Percentiles rank a stretch among this genome's conserved stretches.
Conservation (phyloP, 2,888 invertebrate species). For the Leptogaster cylindrica region DNA sequence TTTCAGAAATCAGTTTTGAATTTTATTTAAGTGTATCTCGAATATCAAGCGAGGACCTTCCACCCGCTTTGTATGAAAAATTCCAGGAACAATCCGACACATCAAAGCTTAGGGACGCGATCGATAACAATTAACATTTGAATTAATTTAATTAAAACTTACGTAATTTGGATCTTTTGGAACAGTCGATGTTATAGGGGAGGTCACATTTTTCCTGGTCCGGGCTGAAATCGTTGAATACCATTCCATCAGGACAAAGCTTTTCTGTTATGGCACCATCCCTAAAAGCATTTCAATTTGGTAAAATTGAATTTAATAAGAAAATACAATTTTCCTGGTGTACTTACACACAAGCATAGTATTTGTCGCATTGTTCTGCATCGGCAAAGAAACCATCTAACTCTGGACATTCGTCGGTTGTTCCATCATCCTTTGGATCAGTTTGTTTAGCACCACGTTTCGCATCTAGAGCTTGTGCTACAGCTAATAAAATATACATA, state of each 20-base stretch:
- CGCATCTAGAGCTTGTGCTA: slow-evolving; percentile 55
- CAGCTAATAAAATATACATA: too few species aligned
- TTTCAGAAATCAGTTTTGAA: too few species aligned
- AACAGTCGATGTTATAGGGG: slow-evolving; percentile 86
- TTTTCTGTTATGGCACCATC: slow-evolving; percentile 77
- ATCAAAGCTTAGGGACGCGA: slow-evolving; percentile 59
- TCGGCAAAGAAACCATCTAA: slow-evolving; percentile 84
- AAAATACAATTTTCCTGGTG: slow-evolving; percentile 19
- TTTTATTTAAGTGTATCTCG: slow-evolving; percentile 6
- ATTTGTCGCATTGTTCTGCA: slow-evolving; percentile 86
- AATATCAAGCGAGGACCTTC: not conserved
- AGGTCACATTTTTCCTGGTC: slow-evolving; percentile 86
- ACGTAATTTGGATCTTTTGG: slow-evolving; percentile 79
- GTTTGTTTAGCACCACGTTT: slow-evolving; percentile 58
- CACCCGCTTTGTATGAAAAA: not conserved
- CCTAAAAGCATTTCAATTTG: slow-evolving; percentile 56
- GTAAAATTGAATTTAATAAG: not conserved
- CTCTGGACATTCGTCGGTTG: slow-evolving; percentile 78
- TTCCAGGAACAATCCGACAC: not conserved
- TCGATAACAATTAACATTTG: slow-evolving; percentile 51
- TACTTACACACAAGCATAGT: slow-evolving; percentile 76
- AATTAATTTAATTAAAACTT: slow-evolving; percentile 62
- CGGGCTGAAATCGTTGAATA: slow-evolving; percentile 84
- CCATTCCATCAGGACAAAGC: slow-evolving; percentile 87
- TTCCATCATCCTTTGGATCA: slow-evolving; percentile 65